Base-by-base conservation (phyloP, 2,888 invertebrate species). In the Pachydiplax longipennis region DNA sequence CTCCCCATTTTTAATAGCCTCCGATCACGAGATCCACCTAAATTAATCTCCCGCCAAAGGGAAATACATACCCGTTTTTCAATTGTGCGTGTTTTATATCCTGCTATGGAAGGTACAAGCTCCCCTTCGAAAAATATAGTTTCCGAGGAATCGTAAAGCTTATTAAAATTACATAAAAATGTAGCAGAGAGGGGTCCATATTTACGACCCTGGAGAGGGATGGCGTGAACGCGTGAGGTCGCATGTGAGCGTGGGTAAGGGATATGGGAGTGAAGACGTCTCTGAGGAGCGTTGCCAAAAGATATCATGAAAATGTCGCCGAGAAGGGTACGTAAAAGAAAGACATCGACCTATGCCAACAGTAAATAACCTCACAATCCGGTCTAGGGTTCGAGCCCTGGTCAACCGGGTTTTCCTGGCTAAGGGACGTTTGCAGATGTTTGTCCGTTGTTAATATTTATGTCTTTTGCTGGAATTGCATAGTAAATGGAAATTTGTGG, bases 141-240 rank as follows among this genome's bases (percentile, higher is more conserved):
- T 65, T 65, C 65, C 87, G 5, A 5, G 61, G 37, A 87, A 87
- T 61, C 87, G 61, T 87, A 87, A 87, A 65, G 58, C 83, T 37
- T 83, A 83, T 83, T 87, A 87, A 87, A 87, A 87, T 87, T 87
- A 35, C 87, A 61, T 87, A 65, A 61, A 87, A 87, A 61, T 48
- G 87, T 22, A 1, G 87, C 73, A 48, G 82, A n/a, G 58, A 35
- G 8, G 83, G 58, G 83, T 83, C 83, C 35, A 35, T 83, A 35
- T 58, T 83, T 83, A 58, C 35, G 53, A 22, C 25, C 83, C 31
- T 53, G 58, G 53, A 61, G 15, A 61, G 25, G 65, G 65, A 65
- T 6, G 25, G 65, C 5, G 61, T 15, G 61, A 22, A n/a, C n/a
- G 61, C n/a, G 65, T 65, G 65, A 65, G 65, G 65, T 65, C 65